Evolutionary conservation across 1,140 invertebrate species (phyloP).

Genomic region (Bombus pyrosoma): DNA sequence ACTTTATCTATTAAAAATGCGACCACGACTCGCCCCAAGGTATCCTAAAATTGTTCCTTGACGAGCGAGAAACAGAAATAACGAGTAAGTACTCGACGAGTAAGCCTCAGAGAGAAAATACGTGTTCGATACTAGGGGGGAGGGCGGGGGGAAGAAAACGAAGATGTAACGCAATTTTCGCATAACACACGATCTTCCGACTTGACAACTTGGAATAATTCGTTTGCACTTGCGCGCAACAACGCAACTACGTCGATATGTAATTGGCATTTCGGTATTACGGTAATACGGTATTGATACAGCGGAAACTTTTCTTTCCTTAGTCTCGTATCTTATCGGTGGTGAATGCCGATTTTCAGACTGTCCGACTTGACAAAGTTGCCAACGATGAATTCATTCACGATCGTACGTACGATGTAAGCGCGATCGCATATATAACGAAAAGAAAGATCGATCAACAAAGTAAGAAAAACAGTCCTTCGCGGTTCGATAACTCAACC

Average conservation of each 20-base stretch:
- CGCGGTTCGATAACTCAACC: conserved; percentile 56
- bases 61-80: conserved; percentile 6
- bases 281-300: not conserved
- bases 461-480: conserved; percentile 65
- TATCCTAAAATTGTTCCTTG: conserved; percentile 11
- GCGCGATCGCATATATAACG: conserved; percentile 55
- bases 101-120: conserved; percentile 68
- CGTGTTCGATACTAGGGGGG: conserved; percentile 71
- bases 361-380: not conserved
- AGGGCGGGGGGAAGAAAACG: conserved; percentile 43
- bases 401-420: conserved; percentile 63
- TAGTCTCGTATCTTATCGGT: not conserved
- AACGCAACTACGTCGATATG: not conserved
- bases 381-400: not conserved
- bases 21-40: not conserved
- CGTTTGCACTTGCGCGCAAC: not conserved
- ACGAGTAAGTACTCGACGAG: conserved; percentile 17
- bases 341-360: not conserved
- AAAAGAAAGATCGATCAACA: conserved; percentile 73
- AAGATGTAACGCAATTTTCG: not conserved
- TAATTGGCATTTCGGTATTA: not conserved
- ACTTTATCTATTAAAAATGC: conserved; percentile 6
- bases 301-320: not conserved
- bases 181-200: conserved; percentile 21
- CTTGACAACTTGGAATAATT: not conserved